Base-by-base conservation (phyloP, 2,797 vertebrate species). In the Esox masquinongy region DNA sequence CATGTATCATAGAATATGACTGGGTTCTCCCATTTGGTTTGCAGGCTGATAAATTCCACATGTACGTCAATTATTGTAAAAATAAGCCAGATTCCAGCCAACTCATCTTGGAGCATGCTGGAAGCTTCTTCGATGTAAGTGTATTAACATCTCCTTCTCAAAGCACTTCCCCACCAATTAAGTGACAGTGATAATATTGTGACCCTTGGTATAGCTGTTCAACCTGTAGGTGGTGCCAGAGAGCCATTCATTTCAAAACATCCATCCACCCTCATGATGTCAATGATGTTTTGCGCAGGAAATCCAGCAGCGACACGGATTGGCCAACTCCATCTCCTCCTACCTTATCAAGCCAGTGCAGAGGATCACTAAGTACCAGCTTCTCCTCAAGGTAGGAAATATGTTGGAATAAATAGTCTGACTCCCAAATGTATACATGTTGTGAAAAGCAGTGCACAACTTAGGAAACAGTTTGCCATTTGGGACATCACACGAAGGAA, bases 271-370 rank as follows among this genome's bases (percentile, higher is more conserved):
- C 5, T 15, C 36, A 43, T 36, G 31, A 43, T 7, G 67, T 68
- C 67, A 4, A 14, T 19, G 19, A 68, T 68, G 34, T 36, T 43
- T 68, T 70, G 49, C 74, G 74, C 82, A 99, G 98, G 98, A 99
- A 88, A 99, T 99, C 77, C 98, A 99, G 84, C 97, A 99, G 89
- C 95, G 94, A 80, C 97, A 98, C 0, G 95, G 96, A 36, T 93
- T 99, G 89, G 95, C 96, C 73, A 99, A 99, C 90, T 99, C 98
- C 76, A 99, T 99, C 90, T 98, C 97, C 81, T 99, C 98, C 81
- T 99, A 99, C 88, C 96, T 99, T 87, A 99, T 99, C 86, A 99
- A 99, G 88, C 98, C 98, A 16, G 98, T 99, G 71, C 98, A 99
- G 93, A 96, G 98, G 90, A 99, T 99, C 94, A 99, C 98, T 59